Evolutionary conservation across 2,888 invertebrate species (phyloP), one percentile per base, ranked within the genome.

Genomic region (Pandemis corylana): DNA sequence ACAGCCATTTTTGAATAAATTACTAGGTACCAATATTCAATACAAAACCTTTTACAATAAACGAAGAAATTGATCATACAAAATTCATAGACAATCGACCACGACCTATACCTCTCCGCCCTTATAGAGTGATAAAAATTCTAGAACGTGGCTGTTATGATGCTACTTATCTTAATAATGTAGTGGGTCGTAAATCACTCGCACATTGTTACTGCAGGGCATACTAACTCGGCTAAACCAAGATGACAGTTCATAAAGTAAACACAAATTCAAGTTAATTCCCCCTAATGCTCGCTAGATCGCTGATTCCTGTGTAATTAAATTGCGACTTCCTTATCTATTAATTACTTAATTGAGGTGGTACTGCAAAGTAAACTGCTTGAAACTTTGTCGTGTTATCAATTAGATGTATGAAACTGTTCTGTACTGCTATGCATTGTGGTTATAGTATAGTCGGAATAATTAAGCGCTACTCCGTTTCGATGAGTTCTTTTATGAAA

Each of bases 241-340:
- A 61, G 42, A 70, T 67, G 70, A 75, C 74, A 75, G 74, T 75
- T 75, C 74, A 53, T 70, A 70, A 67, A 70, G 70, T 62, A 75
- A 75, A 75, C 74, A 67, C 74, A 5, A 42, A 67, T 51, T 53
- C 70, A 28, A 73, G 44, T 53, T 73, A 70, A 75, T 75, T 75
- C 61, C 36, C 51, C 44, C 70, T 70, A 75, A 75, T 75, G 74
- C 53, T 61, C 42, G 44, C 61, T 70, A 66, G 46, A 65, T 59
- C 42, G 53, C 66, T 36, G 66, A 70, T 70, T 62, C 53, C 51
- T 56, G 53, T 75, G 13, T 70, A 70, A 75, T 75, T 74, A 36
- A 74, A 41, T 75, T 70, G 53, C 53, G 68, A 68, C 66, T 75
- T 61, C 74, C 66, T 70, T 75, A 75, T 70, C 74, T 70, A 46